Base-by-base conservation (phyloP, 2,113 vertebrate genomes). In the Sitta europaea region DNA sequence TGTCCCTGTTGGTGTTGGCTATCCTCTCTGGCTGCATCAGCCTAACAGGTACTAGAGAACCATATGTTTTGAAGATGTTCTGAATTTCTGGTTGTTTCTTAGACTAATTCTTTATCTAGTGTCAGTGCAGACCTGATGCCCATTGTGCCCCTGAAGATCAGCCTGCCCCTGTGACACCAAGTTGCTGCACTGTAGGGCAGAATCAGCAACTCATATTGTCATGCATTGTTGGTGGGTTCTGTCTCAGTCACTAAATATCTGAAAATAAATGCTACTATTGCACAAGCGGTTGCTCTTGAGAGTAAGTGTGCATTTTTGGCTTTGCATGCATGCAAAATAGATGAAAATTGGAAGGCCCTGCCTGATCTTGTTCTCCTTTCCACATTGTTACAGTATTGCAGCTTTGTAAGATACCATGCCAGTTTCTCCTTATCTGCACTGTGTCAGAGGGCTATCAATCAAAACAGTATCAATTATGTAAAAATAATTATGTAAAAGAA, bases 221-320 rank as follows among this genome's bases (percentile, higher is more conserved):
- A 0, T 7, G 8, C 27, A 2, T 11, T 38, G 3, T 9, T 1
- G 0, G 8, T 42, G 29, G 6, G 4, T 36, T 83, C 59, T 67
- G 14, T 0, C 0, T 10, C 35, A 74, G 25, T 7, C 3, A 1
- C 45, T 27, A 31, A 9, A 53, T 11, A 55, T 59, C 24, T 59
- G 43, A 67, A 77, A 77, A 62, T 18, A 42, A 58, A 57, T 3
- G 0, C 4, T 8, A 5, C 28, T 86, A 29, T 4, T 43, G 31
- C 24, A 51, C 0, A 1, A 15, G 5, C 3, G 47, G 70, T 55
- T 21, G 25, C 5, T 62, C 61, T 72, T 70, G 16, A 38, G 82
- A 72, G 9, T n/a, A 65, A 38, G 9, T 61, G 25, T 14, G 45
- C 7, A 9, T 33, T 25, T 75, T 61, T 16, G 5, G 2, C 12